These are phyloP conservation scores for Spea multiplicata DNA, from an alignment of 2,113 vertebrate genomes.

Conservation along the genomic window DNA sequence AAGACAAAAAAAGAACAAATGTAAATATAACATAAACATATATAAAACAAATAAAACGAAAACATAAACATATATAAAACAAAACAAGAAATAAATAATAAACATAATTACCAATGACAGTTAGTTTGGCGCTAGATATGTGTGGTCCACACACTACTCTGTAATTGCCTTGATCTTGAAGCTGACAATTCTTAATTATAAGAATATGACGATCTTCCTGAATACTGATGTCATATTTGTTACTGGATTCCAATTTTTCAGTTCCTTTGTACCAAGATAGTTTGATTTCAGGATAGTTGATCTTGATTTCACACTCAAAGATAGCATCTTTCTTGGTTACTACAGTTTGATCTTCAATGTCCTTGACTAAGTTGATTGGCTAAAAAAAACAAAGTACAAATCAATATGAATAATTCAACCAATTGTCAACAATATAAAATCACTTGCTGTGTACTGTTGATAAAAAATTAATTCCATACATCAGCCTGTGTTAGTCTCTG, in stretches of 20 bases:
- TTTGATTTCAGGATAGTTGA: conserved; percentile 95
- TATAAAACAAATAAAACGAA: neutral
- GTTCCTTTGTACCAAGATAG: conserved; percentile 97
- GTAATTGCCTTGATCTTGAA: conserved; percentile 88
- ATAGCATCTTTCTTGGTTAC: conserved; percentile 75
- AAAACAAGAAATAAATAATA: conserved; percentile 13
- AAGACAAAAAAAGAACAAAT: conserved; percentile 9
- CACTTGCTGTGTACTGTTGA: neutral
- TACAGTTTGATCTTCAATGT: conserved; percentile 82
- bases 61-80: conserved; percentile 12
- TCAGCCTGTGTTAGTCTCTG: conserved; percentile 91
- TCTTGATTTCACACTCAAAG: conserved; percentile 89
- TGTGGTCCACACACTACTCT: conserved; percentile 93
- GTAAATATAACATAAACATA: neutral
- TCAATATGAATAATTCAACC: neutral
- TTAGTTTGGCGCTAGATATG: conserved; percentile 89
- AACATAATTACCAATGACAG: conserved; percentile 79
- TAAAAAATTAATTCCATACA: conserved; percentile 63
- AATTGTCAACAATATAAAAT: neutral
- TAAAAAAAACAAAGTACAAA: conserved; percentile 61
- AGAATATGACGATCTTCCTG: conserved; percentile 79
- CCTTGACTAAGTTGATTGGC: conserved; percentile 86
- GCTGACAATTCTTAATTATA: conserved; percentile 80
- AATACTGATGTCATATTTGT: conserved; percentile 84
- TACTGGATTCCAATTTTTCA: conserved; percentile 80